Conservation (phyloP, 1,140 invertebrate genomes). For the Camponotus floridanus region DNA sequence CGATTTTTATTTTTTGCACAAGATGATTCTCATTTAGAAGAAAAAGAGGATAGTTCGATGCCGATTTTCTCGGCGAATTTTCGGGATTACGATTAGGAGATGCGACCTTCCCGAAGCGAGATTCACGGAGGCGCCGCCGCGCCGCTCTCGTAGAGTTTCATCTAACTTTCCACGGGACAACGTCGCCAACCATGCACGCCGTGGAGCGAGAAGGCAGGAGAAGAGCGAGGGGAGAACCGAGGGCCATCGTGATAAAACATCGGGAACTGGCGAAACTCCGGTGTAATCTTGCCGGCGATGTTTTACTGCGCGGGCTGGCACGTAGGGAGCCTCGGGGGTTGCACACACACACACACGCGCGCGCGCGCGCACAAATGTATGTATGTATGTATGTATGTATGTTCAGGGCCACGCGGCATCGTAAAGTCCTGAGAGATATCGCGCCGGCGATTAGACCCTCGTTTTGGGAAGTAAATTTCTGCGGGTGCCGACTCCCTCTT, state of each 20-base stretch:
- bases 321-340: constrained; percentile 45
- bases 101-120: constrained; percentile 35
- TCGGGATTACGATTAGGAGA: constrained; percentile 48
- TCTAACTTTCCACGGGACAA: constrained; percentile 58
- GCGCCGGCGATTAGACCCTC: constrained; percentile 77
- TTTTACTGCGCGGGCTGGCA: constrained; percentile 72
- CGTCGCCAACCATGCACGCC: constrained; percentile 47
- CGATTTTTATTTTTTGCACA: background rate
- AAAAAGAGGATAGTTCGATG: background rate
- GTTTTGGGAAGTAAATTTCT: constrained; percentile 78
- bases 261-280: constrained; percentile 80
- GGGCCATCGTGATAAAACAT: constrained; percentile 80
- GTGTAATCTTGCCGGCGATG: constrained; percentile 80
- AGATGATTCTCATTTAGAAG: background rate
- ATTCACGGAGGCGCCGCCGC: constrained; percentile 34
- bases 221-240: constrained; percentile 35
- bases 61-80: constrained; percentile 44
- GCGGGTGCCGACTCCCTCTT: constrained; percentile 22
- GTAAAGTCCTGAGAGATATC: constrained; percentile 77
- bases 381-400: background rate
- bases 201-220: constrained; percentile 4
- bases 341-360: background rate
- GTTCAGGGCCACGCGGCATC: constrained; percentile 49
- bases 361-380: too few species aligned
- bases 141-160: constrained; percentile 53